These are phyloP conservation scores for Cephus pygmeus DNA, from an alignment of 2,888 invertebrate genomes.

Conservation along the genomic window DNA sequence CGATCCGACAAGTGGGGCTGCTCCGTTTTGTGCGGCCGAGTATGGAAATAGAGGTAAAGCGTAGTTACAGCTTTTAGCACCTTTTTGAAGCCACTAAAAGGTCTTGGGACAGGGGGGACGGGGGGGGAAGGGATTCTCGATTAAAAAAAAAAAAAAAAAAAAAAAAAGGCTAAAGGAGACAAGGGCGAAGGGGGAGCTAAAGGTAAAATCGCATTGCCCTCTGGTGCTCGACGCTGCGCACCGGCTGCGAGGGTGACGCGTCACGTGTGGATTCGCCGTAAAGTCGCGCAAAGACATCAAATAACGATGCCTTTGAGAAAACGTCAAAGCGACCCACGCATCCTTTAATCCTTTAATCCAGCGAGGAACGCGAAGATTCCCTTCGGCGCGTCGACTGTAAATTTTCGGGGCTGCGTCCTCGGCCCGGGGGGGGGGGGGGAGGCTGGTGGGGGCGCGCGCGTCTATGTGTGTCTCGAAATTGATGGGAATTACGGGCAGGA, in stretches of 20 bases:
- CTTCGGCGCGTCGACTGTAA: constrained; percentile 33
- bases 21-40: too few relatives aligned
- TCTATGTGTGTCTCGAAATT: constrained; percentile 6
- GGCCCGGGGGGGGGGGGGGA: not conserved
- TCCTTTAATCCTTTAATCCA: constrained; percentile 48
- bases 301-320: constrained; percentile 8
- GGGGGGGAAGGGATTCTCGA: not conserved
- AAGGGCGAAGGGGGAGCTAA: not conserved
- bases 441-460: not conserved
- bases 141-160: not conserved
- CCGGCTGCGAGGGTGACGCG: constrained; percentile 5
- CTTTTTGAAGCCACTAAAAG: not conserved
- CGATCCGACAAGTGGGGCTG: too few relatives aligned
- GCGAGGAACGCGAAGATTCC: constrained; percentile 29
- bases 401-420: constrained; percentile 35
- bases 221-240: not conserved
- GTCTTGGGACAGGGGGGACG: not conserved
- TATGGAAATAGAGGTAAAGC: too few relatives aligned
- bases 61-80: not conserved
- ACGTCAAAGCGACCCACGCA: constrained; percentile 36
- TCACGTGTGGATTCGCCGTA: constrained; percentile 4
- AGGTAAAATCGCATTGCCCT: not conserved
- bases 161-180: not conserved
- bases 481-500: constrained; percentile 32
- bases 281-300: not conserved